Conservation (phyloP, 2,888 invertebrate genomes). For the Hypolimnas misippus region DNA sequence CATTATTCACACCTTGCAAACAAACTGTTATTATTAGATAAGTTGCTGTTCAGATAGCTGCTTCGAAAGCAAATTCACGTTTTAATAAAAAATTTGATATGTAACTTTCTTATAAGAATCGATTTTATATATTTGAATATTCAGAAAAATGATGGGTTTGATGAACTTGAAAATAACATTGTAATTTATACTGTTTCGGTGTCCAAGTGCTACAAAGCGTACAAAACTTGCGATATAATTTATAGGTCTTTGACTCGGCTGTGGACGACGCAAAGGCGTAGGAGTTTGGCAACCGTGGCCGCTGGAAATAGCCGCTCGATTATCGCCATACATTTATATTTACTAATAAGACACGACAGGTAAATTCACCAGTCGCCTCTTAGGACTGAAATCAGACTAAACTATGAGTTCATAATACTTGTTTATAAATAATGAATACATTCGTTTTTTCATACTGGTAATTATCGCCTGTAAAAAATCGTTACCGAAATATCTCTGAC, state of each 20-base stretch:
- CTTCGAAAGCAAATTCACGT: not conserved
- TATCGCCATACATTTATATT: constrained; percentile 4
- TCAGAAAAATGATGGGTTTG: not conserved
- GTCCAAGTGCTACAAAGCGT: not conserved
- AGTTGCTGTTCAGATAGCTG: not conserved
- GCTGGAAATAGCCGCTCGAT: constrained; percentile 19
- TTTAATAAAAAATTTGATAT: not conserved
- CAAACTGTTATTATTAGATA: too few relatives aligned
- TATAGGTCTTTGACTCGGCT: constrained; percentile 55
- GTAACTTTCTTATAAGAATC: not conserved
- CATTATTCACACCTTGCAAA: too few relatives aligned
- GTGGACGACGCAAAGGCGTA: constrained; percentile 44
- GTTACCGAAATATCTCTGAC: too few relatives aligned
- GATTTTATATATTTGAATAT: not conserved
- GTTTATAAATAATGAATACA: too few relatives aligned
- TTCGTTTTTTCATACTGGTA: too few relatives aligned
- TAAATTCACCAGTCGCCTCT: too few relatives aligned
- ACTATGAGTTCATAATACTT: too few relatives aligned
- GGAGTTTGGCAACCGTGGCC: constrained; percentile 49
- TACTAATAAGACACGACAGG: not conserved
- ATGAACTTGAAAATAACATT: not conserved
- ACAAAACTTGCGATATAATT: constrained; percentile 28
- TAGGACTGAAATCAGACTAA: too few relatives aligned
- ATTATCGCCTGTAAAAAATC: too few relatives aligned
- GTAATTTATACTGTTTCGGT: not conserved